Evolutionary conservation across 2,888 invertebrate genomes (phyloP).

Genomic region (Caenorhabditis panamensis): DNA sequence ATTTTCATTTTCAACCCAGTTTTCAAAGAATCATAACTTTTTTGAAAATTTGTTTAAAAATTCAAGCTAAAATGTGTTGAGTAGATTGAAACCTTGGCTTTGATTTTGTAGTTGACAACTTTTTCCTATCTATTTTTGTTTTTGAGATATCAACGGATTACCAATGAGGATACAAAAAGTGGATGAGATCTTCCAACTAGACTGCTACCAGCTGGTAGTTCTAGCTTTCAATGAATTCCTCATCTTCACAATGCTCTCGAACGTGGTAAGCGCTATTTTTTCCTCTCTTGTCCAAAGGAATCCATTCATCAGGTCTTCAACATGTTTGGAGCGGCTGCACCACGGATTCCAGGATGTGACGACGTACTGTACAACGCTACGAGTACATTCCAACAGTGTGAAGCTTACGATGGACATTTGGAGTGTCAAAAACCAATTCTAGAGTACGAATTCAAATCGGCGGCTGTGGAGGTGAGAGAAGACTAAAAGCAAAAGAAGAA

Average conservation of each 20-base stretch:
- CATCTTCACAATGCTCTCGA: slow-evolving; percentile 74
- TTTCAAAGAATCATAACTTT: too few relatives aligned
- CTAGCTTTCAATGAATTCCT: slow-evolving; percentile 70
- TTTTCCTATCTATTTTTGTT: too few relatives aligned
- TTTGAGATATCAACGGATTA: not conserved
- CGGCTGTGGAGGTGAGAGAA: slow-evolving; percentile 60
- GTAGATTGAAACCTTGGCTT: not conserved
- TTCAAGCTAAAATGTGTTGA: too few relatives aligned
- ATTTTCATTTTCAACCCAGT: too few relatives aligned
- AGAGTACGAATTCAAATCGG: slow-evolving; percentile 68
- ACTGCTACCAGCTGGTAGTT: slow-evolving; percentile 67
- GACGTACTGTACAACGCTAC: slow-evolving; percentile 64
- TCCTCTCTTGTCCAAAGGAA: not conserved
- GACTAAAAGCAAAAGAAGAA: too few relatives aligned
- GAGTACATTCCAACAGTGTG: slow-evolving; percentile 57
- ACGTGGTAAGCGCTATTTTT: slow-evolving; percentile 58
- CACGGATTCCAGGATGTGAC: slow-evolving; percentile 64
- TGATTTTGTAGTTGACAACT: not conserved
- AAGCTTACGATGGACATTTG: slow-evolving; percentile 49
- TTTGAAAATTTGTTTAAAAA: too few relatives aligned
- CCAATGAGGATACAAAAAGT: slow-evolving; percentile 55
- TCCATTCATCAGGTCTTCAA: slow-evolving; percentile 75
- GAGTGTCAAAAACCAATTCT: slow-evolving; percentile 61
- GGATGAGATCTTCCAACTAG: slow-evolving; percentile 72
- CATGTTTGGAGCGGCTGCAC: slow-evolving; percentile 69